Evolutionary conservation across 2,888 invertebrate genomes (phyloP).

Genomic region (Ptycholaimellus sp.): DNA sequence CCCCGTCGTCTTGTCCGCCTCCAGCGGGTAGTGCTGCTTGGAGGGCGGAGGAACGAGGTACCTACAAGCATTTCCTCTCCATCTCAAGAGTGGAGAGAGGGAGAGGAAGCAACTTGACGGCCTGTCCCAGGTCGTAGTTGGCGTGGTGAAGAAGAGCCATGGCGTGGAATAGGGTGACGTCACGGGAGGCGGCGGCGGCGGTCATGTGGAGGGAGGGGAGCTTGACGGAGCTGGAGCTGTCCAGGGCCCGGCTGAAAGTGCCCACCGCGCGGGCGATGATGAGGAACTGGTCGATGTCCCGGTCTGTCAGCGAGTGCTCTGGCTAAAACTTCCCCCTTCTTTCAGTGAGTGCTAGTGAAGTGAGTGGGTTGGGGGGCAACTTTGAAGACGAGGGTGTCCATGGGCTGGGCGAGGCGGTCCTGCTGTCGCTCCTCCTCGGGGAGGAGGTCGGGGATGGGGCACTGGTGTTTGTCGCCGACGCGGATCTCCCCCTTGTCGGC

Average conservation of each 20-base stretch:
- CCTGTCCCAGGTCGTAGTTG: constrained; percentile 64
- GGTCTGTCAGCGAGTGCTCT: constrained; percentile 61
- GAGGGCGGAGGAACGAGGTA: constrained; percentile 27
- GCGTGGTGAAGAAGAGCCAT: constrained; percentile 88
- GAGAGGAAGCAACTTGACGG: constrained; percentile 25
- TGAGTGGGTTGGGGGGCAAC: no score
- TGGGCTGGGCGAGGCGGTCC: constrained; percentile 43
- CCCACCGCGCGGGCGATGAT: constrained; percentile 65
- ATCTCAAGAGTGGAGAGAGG: neutral
- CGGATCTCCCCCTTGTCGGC: constrained; percentile 81
- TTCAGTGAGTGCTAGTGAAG: no score
- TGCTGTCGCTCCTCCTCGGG: neutral
- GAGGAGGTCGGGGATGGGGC: neutral
- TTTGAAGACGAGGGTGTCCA: constrained; percentile 83
- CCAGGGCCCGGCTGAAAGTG: constrained; percentile 89
- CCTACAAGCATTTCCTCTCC: constrained; percentile 12
- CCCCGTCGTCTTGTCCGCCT: constrained; percentile 18
- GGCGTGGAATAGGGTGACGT: constrained; percentile 94
- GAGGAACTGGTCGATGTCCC: constrained; percentile 94
- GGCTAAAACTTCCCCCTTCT: no score
- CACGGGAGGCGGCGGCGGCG: constrained; percentile 90
- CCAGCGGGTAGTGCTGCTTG: constrained; percentile 25
- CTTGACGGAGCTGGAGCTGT: constrained; percentile 90
- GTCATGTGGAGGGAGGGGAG: constrained; percentile 97
- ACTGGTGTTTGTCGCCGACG: constrained; percentile 73